Conservation (phyloP, 64 coral and sea anemone species). For the Montipora cactus region DNA sequence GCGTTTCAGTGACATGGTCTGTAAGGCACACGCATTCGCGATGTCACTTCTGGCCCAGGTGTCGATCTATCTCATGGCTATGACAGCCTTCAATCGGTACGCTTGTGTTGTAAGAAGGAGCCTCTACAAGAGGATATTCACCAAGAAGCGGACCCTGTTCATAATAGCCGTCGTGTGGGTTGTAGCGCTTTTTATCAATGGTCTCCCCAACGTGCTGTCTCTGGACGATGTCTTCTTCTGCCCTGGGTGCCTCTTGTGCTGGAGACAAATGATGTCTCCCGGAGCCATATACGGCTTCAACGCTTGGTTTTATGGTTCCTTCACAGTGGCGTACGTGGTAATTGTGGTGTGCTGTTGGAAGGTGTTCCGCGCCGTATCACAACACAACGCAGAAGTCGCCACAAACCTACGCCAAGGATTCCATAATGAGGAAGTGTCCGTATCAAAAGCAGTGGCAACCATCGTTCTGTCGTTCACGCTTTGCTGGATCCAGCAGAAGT, state of each 20-base stretch:
- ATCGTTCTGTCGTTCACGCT: too few relatives aligned
- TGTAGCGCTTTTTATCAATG: conserved; percentile 1
- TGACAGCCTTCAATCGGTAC: conserved; percentile 62
- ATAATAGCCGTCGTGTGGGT: too few relatives aligned
- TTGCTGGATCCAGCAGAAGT: too few relatives aligned
- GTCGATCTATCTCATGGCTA: conserved; percentile 51
- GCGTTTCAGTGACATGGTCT: too few relatives aligned
- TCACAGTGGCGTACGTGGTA: conserved; percentile 3
- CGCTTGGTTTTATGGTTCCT: conserved; percentile 44
- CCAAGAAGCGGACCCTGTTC: too few relatives aligned
- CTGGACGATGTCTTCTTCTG: conserved; percentile 43
- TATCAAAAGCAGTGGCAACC: conserved; percentile 26
- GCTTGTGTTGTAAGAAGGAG: neutral
- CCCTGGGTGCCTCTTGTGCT: conserved; percentile 32
- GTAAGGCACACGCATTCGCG: neutral
- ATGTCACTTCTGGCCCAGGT: conserved; percentile 12
- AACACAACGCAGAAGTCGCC: neutral
- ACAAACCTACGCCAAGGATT: neutral
- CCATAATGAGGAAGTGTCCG: conserved; percentile 36
- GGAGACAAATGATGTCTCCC: conserved; percentile 32
- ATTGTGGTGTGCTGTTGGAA: conserved; percentile 41
- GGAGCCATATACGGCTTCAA: conserved; percentile 32
- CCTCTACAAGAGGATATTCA: too few relatives aligned
- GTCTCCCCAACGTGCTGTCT: conserved; percentile 26
- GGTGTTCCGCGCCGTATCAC: conserved; percentile 18